A percentile compares a stretch with the other conserved stretches of the same genome.
Evolutionary conservation across 2,113 vertebrate genomes (phyloP).

Genomic region (Hydrochoerus hydrochaeris): DNA sequence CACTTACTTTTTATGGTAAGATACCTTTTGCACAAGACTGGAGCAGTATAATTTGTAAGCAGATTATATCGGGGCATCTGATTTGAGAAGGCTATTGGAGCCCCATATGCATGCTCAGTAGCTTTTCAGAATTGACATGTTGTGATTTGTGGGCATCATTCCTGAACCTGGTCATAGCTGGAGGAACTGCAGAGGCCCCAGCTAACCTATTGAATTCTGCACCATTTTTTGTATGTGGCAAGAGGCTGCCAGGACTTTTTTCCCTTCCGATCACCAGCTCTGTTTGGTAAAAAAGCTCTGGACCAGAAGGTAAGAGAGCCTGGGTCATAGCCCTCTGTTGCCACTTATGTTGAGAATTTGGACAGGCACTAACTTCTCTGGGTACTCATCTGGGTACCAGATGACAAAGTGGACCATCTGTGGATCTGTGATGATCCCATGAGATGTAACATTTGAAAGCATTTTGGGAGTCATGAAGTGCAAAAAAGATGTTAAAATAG

Average conservation of each 20-base stretch:
- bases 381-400: background rate
- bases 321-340: background rate
- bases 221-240: background rate
- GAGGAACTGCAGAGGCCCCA: background rate
- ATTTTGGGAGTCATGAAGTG: background rate
- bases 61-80: background rate
- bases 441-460: background rate
- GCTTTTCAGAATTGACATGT: background rate
- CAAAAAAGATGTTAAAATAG: background rate
- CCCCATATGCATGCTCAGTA: background rate
- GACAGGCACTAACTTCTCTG: background rate
- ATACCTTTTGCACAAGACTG: conserved; percentile 7
- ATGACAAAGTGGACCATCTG: background rate
- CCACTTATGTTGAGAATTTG: background rate
- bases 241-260: background rate
- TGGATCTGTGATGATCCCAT: background rate
- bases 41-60: background rate
- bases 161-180: no score
- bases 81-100: background rate
- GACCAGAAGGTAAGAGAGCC: background rate
- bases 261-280: background rate
- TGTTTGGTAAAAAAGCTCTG: background rate
- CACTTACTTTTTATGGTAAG: conserved; percentile 21
- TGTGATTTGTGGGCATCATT: background rate
- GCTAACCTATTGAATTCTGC: no score